Base-by-base conservation (phyloP, 2,888 invertebrate genomes). In the Megastigmus dorsalis region DNA sequence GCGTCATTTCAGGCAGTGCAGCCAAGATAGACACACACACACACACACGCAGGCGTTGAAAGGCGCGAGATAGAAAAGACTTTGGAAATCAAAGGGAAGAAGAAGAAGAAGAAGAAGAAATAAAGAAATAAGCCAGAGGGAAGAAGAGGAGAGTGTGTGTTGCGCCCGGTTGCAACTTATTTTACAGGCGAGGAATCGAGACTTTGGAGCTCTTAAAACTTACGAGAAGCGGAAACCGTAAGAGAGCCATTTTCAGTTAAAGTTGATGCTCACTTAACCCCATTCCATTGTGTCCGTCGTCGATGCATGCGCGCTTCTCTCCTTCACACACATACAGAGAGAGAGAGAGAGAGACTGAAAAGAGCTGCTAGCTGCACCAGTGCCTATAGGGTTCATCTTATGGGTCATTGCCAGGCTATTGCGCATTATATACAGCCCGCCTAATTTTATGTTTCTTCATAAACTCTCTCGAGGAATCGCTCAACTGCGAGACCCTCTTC, bases 221-320 rank as follows among this genome's bases (percentile, higher is more conserved):
- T 68, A 55, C 36, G 60, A 68, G 55, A 75, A 69, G 60, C 74
- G 74, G 70, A 76, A 76, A 63, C 60, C 68, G 20, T 50, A 74
- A 71, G 69, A 74, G 63, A 72, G 72, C 67, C 65, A 72, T 66
- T 79, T 77, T 77, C 73, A 75, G 75, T 80, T 80, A 80, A 74
- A 79, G 75, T 81, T 78, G 79, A 82, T 81, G 79, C 75, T 79
- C 79, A 79, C 81, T 82, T 81, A 81, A 83, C 80, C 81, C 68
- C 76, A 69, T 81, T 80, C 76, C 79, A 80, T 79, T 79, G 80
- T 79, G 80, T 81, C 74, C 62, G 68, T 52, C 23, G 54, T 59
- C 75, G 71, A 77, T 75, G 75, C 74, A 52, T 71, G 41, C 10
- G 26, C 26, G n/a, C n/a, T n/a, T n/a, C n/a, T n/a, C n/a, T n/a